Evolutionary conservation across 2,113 vertebrate genomes (phyloP), one percentile per base, ranked within the genome.

Genomic region (Malurus melanocephalus): DNA sequence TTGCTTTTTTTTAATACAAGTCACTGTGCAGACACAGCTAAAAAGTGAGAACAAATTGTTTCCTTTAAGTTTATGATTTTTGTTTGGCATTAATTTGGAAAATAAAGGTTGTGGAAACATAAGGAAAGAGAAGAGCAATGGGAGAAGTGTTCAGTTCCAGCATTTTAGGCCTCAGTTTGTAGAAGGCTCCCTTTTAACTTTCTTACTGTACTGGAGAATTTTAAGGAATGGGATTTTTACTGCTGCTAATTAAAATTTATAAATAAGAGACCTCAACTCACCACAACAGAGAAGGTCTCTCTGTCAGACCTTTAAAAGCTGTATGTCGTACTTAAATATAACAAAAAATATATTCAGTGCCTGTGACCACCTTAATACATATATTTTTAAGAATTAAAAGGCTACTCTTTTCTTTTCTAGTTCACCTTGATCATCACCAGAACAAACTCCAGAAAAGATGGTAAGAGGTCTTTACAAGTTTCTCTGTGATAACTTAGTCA

Each of bases 381-480:
- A 5, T 2, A 40, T 52, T 85, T 74, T 55, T 80, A 49, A 48
- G 8, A 85, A 71, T 88, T 93, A 52, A 92, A 94, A 92, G 55
- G 6, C 20, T 75, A 16, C 11, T 85, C 2, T 88, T 90, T 85
- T 92, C 30, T 86, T 75, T 93, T 90, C 67, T 73, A 96, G 96
- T 85, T 95, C 33, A n/a, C 40, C 10, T 65, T 86, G n/a, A 59
- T 75, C 61, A 46, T 72, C 74, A 64, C 24, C 38, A 33, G 53
- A 84, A 20, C 45, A 73, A 66, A 33, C 73, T 84, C 38, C 24
- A 19, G 40, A n/a, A 48, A 55, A 67, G 35, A 95, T 96, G 96
- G 96, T 96, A 91, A 96, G 96, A 6, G 13, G 9, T 94, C 35
- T 86, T 90, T 45, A 42, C 7, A 6, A 27, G 3, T 75, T 83